Evolutionary conservation across 2,113 vertebrate genomes (phyloP), one percentile per base, ranked within the genome.

Genomic region (Notarius quadriscutis): DNA sequence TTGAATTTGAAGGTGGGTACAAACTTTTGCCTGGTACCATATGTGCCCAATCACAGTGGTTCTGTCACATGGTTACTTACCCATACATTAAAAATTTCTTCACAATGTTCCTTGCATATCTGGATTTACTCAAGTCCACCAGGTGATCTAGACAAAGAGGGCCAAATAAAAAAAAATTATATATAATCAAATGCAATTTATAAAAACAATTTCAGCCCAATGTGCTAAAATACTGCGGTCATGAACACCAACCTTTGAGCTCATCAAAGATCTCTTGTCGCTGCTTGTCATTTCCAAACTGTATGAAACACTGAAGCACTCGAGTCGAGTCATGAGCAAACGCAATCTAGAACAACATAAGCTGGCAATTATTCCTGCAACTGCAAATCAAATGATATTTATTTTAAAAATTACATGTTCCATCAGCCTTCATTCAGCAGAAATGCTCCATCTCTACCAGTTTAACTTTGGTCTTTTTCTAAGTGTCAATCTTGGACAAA

Each of bases 61-160:
- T 48, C 48, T 1, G 15, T 53, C 4, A 62, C 51, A 50, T 25
- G 22, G 55, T 11, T n/a, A 93, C 93, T 94, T 91, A 99, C 98
- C 98, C 97, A 88, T 99, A 98, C 97, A 97, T 97, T 67, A 99
- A 96, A 93, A 99, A 95, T 79, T 99, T 99, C 91, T 98, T 98
- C 87, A 99, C 98, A 88, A 98, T 95, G 88, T 99, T 97, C 94
- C 93, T 95, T 91, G 97, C 97, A 60, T 99, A 99, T 90, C 97
- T 98, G 5, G 97, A 97, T 92, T 99, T 99, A 90, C 96, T 97
- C 93, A 99, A 87, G 85, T 94, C 93, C 81, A 97, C 86, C 63
- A 97, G 86, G 91, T 97, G 95, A 48, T 93, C 98, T 99, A 92
- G 2, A 60, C 71, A 85, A 93, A 91, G 20, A 63, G 20, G 2